A percentile compares a stretch with the other conserved stretches of the same genome.
Evolutionary conservation across 1,140 invertebrate species (phyloP).

Genomic region (Bombus haemorrhoidalis): DNA sequence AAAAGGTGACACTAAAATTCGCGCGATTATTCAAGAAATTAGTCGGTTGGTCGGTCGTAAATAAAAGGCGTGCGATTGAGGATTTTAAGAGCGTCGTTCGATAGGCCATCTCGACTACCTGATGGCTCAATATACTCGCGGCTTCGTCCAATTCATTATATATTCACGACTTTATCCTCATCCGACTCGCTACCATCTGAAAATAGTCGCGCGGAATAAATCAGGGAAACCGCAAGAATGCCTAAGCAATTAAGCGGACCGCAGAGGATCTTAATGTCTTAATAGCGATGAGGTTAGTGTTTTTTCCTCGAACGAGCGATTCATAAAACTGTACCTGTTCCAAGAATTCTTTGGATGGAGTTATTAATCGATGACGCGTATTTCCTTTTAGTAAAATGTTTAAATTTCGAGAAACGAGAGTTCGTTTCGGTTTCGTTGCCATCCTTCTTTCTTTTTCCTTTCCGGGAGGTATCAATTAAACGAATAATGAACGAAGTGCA

Average conservation of each 20-base stretch:
- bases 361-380: not conserved
- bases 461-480: not conserved
- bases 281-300: slow-evolving; percentile 8
- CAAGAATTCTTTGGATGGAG: not conserved
- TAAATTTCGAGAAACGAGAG: not conserved
- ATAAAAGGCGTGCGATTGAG: slow-evolving; percentile 52
- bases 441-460: not conserved
- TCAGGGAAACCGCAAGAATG: slow-evolving; percentile 44
- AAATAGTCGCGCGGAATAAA: slow-evolving; percentile 56
- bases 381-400: not conserved
- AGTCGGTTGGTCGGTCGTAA: slow-evolving; percentile 53
- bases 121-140: slow-evolving; percentile 64
- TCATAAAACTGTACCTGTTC: slow-evolving; percentile 6
- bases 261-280: slow-evolving; percentile 18
- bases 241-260: slow-evolving; percentile 30
- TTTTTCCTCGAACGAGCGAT: slow-evolving; percentile 16
- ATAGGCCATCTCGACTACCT: slow-evolving; percentile 49
- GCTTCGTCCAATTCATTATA: slow-evolving; percentile 57
- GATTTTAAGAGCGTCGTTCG: slow-evolving; percentile 53
- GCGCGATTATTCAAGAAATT: slow-evolving; percentile 61
- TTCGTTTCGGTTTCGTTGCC: not conserved
- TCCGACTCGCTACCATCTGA: slow-evolving; percentile 47
- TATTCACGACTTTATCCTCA: slow-evolving; percentile 62
- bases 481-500: not conserved
- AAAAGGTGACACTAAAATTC: slow-evolving; percentile 51